Evolutionary conservation across 2,888 invertebrate species (phyloP), one percentile per base, ranked within the genome.

Genomic region (Plagodis pulveraria): DNA sequence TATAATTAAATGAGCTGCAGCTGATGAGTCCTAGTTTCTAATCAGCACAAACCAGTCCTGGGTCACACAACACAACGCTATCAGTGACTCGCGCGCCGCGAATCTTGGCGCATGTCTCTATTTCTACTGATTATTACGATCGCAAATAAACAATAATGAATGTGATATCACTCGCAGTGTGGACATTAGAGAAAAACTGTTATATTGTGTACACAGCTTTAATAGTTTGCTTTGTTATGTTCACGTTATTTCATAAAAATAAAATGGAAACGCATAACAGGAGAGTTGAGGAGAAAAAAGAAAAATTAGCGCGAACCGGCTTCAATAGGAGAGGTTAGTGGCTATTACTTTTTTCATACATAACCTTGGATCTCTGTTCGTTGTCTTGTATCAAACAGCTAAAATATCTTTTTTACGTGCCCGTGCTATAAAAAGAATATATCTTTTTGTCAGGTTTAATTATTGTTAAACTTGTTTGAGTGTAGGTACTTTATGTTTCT

Each of bases 111-210:
- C 66, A 65, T 65, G 76, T 47, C 56, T 51, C 32, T 34, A 41
- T 11, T 8, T 8, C 8, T 8, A 7, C 6, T 8, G 7, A 1
- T 36, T 40, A 40, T 8, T 40, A 10, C 11, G n/a, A 34, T 10
- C 34, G 47, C 52, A 67, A 59, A 66, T 52, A 53, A 44, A 58
- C 41, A 50, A 84, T 66, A 67, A 91, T 92, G 92, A 92, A 91
- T 67, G 59, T 87, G 35, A 83, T 91, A 54, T 91, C 92, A 36
- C 58, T 86, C 6, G 79, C 81, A 2, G 83, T 92, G 58, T 91
- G 86, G 86, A 84, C 86, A 7, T 72, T 92, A 65, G 92, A 92
- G 69, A 85, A 87, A 43, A 87, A 92, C 71, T 92, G 90, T 83
- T 89, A 85, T 67, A 76, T 81, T 35, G 87, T 92, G 44, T 92